Base-by-base conservation (phyloP, 2,888 invertebrate species). In the Muschampia plurimacula region DNA sequence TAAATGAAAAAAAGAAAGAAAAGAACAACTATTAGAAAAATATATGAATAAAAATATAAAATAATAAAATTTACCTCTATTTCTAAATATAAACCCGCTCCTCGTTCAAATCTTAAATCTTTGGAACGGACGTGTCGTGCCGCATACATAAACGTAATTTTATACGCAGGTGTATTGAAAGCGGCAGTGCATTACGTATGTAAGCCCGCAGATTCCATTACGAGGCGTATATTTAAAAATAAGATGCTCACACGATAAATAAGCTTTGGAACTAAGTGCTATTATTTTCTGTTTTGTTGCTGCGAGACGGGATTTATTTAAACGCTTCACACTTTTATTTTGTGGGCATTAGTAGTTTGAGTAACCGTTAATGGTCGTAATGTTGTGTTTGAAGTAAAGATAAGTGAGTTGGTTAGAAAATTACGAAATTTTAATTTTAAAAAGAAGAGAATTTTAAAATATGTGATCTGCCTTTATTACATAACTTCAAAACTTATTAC, bases 91-190 rank as follows among this genome's bases (percentile, higher is more conserved):
- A 7, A 63, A 55, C 13, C 46, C 77, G 72, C 80, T 74, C 28
- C 4, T 72, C 28, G 57, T 74, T 80, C 76, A 32, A 5, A 39
- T 78, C 75, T 75, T 55, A 52, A 62, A 13, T 55, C 32, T 5
- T n/a, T 13, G 2, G 9, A 3, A 80, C 81, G 78, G 81, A 81
- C 80, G 83, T 83, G 82, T 82, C 86, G 83, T 83, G 84, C 78
- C 77, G 87, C 85, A 89, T 89, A 87, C 88, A 88, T 87, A 89
- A 89, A 85, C 83, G 84, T 84, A 85, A 84, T 78, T 85, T 83
- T 83, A 86, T 84, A 85, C 85, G 86, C 89, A 88, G 87, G 89
- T 88, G 88, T 84, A 88, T 84, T 82, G 84, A 82, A 85, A 83
- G 83, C 79, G 78, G 77, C 78, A 72, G 74, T 76, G 82, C 79